Evolutionary conservation across 2,113 vertebrate genomes (phyloP).

Genomic region (Nesogale talazaci): DNA sequence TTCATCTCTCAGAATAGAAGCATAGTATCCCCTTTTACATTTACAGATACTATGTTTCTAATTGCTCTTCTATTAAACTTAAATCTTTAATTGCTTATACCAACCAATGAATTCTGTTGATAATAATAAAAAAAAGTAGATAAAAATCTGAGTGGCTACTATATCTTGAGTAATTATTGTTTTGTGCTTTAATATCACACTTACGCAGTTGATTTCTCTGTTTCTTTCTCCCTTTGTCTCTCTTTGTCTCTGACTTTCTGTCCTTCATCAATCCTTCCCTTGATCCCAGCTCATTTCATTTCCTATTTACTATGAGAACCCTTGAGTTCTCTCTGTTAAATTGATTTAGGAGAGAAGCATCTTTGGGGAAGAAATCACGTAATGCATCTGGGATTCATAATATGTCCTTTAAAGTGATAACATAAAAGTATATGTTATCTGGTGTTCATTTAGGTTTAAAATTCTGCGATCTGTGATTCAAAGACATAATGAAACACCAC

Average conservation of each 20-base stretch:
- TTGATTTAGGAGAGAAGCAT: background rate
- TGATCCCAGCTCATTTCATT: background rate
- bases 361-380: background rate
- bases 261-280: background rate
- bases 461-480: background rate
- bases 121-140: background rate
- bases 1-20: background rate
- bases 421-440: conserved; percentile 20
- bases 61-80: background rate
- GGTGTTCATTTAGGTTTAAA: conserved; percentile 1
- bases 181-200: background rate
- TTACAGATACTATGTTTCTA: too few species aligned
- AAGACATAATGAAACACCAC: background rate
- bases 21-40: too few species aligned
- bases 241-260: background rate
- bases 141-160: background rate
- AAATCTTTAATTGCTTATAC: background rate
- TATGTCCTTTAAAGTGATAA: conserved; percentile 23
- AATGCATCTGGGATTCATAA: conserved; percentile 1
- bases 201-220: background rate
- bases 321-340: conserved; percentile 10
- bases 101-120: background rate
- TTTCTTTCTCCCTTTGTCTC: background rate
- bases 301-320: background rate
- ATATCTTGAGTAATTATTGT: background rate